phyloP scores from a whole-genome alignment of 2,888 invertebrate species.

The Andrena hattorfiana region DNA sequence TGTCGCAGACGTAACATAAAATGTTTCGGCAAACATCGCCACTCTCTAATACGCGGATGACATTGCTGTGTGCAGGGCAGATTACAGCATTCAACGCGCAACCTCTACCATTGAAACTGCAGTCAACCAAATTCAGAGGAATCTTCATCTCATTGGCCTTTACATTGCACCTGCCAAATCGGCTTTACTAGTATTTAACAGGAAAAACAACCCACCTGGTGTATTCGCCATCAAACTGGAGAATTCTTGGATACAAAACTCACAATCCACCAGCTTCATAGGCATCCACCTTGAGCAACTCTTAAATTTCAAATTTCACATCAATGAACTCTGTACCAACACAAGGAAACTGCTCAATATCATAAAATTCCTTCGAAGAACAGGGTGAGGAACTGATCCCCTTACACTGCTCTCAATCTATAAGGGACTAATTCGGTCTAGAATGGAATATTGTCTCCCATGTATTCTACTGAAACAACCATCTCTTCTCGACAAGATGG shows the following conservation, averaged over 20 bases:
- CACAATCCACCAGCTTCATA: background rate
- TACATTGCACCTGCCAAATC: background rate
- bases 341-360: background rate
- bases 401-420: background rate
- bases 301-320: background rate
- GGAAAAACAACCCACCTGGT: background rate
- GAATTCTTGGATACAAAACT: background rate
- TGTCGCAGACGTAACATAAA: background rate
- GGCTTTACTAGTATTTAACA: background rate
- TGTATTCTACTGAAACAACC: too few species aligned
- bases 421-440: background rate
- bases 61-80: background rate
- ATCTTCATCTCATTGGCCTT: background rate
- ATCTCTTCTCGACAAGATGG: too few species aligned
- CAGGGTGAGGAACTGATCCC: background rate
- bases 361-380: background rate
- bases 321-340: background rate
- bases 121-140: background rate
- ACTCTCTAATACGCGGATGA: constrained; percentile 9
- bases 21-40: too few species aligned
- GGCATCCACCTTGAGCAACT: background rate
- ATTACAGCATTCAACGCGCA: background rate
- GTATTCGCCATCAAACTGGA: background rate
- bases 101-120: background rate
- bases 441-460: too few species aligned